Percentiles rank a stretch among this genome's conserved stretches.
These are phyloP conservation scores for Bos indicus DNA, from an alignment of 2,113 vertebrate genomes.

Conservation along the genomic window DNA sequence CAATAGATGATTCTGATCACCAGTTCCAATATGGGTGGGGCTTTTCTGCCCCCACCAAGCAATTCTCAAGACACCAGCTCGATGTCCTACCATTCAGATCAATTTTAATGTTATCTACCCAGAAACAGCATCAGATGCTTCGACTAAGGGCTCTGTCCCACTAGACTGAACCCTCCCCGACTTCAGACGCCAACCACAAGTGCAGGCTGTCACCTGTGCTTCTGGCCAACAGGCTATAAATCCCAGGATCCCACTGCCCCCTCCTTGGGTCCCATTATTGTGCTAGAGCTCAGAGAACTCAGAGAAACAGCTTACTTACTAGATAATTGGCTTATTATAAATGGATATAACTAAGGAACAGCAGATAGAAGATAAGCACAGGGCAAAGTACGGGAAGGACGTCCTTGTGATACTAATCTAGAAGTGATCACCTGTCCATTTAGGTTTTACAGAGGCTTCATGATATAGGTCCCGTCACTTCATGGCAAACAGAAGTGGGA, in stretches of 20 bases:
- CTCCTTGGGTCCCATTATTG: background rate
- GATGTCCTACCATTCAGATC: background rate
- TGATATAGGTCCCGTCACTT: background rate
- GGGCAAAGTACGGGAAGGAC: background rate
- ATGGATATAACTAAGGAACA: background rate
- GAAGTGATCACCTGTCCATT: background rate
- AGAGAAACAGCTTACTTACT: background rate
- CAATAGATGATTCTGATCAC: background rate
- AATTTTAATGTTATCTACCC: background rate
- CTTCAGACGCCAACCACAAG: background rate
- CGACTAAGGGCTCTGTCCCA: background rate
- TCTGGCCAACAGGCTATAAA: background rate
- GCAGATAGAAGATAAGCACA: background rate
- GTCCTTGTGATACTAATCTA: background rate
- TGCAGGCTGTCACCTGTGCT: background rate
- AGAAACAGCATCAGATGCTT: background rate
- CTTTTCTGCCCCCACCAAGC: background rate
- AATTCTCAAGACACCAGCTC: background rate
- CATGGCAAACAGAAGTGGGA: background rate
- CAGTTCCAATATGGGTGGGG: background rate
- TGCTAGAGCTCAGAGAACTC: background rate
- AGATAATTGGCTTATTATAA: background rate
- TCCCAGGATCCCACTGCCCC: background rate
- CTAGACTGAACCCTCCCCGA: background rate
- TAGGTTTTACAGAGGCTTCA: background rate